Conservation (phyloP, 2,797 vertebrate genomes). For the Sebastes hubbsi region DNA sequence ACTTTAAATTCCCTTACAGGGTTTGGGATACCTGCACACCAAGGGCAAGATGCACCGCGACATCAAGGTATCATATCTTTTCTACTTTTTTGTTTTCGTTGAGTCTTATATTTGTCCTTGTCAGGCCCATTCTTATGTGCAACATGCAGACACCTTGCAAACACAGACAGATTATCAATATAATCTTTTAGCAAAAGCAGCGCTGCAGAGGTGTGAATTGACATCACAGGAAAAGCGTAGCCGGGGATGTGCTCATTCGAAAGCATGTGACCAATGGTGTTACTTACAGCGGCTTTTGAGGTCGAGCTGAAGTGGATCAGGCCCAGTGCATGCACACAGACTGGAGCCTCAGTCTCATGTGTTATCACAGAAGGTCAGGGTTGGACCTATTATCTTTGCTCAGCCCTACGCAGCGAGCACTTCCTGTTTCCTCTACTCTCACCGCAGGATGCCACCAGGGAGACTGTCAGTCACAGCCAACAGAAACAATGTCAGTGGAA, state of each 20-base stretch:
- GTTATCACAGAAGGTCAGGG: constrained; percentile 72
- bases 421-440: constrained; percentile 79
- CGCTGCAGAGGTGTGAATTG: constrained; percentile 17
- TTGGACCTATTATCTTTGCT: constrained; percentile 72
- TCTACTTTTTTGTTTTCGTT: neutral
- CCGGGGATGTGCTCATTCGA: neutral
- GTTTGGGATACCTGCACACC: constrained; percentile 93
- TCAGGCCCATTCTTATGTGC: neutral
- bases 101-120: neutral
- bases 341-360: constrained; percentile 30
- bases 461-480: constrained; percentile 60
- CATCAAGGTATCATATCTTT: constrained; percentile 89
- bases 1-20: constrained; percentile 74
- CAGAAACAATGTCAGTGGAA: constrained; percentile 39
- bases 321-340: neutral
- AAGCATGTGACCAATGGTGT: constrained; percentile 30
- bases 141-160: neutral
- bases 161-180: neutral
- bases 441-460: constrained; percentile 65
- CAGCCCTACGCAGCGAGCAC: constrained; percentile 55
- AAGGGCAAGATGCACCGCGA: constrained; percentile 99
- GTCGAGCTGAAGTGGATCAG: neutral
- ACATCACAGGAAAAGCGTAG: constrained; percentile 12
- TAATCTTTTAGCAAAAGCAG: neutral
- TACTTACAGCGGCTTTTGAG: constrained; percentile 2